Evolutionary conservation across 2,113 vertebrate species (phyloP), one percentile per base, ranked within the genome.

Genomic region (Heterocephalus glaber): DNA sequence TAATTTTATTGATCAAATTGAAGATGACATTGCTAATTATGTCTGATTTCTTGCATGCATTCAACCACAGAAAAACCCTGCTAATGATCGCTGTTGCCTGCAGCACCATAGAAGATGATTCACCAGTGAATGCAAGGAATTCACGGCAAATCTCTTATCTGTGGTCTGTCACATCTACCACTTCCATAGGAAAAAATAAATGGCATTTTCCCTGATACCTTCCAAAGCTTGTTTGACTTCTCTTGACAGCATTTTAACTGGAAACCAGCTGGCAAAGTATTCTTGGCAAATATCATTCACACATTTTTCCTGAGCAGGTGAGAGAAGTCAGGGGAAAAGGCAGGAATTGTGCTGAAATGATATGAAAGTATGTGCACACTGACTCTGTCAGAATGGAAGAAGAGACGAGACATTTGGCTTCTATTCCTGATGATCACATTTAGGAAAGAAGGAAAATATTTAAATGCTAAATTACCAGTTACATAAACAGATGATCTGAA

Each of bases 81-180:
- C 56, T 56, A 52, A 38, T 20, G 22, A 28, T 35, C n/a, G 24
- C 4, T 0, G 6, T 44, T 82, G 7, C 66, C 47, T 41, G 9
- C 16, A 79, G 47, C 44, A 11, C 22, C 33, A 4, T 3, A 47
- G 41, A 0, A 0, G 7, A 41, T 41, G 72, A 49, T 35, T 77
- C 60, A 33, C 30, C 47, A 94, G 84, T 0, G 7, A 80, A 38
- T 7, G 4, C 33, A 41, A 1, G 3, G 22, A 65, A 65, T 12
- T 63, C 26, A 52, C 60, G 5, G 20, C 0, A 12, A 12, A 24
- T 19, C 30, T 52, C 22, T 4, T 1, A 0, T 68, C 22, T 54
- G 44, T 12, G 20, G 10, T 58, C 77, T 14, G 10, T 82, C 4
- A 44, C 68, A 84, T n/a, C 95, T 87, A 54, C 60, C 14, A 11